Base-by-base conservation (phyloP, 2,113 vertebrate genomes). In the Pan paniscus region DNA sequence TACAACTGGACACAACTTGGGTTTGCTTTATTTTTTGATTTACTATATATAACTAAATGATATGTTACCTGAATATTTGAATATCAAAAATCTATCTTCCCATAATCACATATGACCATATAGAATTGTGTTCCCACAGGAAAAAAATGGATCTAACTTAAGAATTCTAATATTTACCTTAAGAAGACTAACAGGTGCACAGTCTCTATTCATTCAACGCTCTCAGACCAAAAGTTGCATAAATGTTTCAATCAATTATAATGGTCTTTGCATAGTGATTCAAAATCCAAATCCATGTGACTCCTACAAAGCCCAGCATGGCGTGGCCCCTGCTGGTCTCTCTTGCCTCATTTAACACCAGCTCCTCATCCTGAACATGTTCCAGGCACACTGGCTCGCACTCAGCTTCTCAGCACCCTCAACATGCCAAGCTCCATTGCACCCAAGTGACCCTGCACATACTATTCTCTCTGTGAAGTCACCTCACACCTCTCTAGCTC, bases 131-230 rank as follows among this genome's bases (percentile, higher is more conserved):
- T 84, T 93, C 43, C 46, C 25, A 50, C 1, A 59, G 35, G 9
- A 48, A 32, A 20, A 67, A 59, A 89, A 80, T 68, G 3, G 6
- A 89, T 55, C 48, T 89, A 95, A 70, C 38, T 88, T 84, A 88
- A 70, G n/a, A 90, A 94, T 81, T 86, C 48, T 84, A 95, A 72
- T 20, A 50, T 48, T 78, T 94, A 83, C 55, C 30, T 78, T 81
- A 78, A 50, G 40, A 38, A 93, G 20, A 17, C 9, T 90, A 84
- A 14, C 22, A 59, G 79, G 57, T 50, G 38, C 46, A 32, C 9
- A 61, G 11, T 50, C 68, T 88, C 23, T 61, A 68, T 64, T 91
- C 57, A 96, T 80, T n/a, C 57, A 73, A 11, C 35, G 46, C 22
- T 90, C 35, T 94, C 43, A 67, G 43, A 90, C 17, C 46, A 67